Evolutionary conservation across 2,113 vertebrate genomes (phyloP).

Genomic region (Hassar affinis): DNA sequence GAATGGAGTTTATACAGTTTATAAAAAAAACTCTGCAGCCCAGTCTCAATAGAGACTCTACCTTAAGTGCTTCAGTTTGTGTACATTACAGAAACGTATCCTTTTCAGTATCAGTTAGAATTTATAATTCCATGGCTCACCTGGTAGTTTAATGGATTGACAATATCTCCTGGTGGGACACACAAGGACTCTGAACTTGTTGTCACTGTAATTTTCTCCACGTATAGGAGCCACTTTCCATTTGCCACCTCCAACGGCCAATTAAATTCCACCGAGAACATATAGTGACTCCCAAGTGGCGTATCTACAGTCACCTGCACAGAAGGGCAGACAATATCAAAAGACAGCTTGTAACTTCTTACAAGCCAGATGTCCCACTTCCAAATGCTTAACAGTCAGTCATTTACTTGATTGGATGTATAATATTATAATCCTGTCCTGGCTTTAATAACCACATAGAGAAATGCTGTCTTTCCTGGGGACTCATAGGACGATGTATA

Average conservation of each 20-base stretch:
- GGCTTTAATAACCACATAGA: too few relatives aligned
- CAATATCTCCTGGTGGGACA: conserved; percentile 66
- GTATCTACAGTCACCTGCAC: conserved; percentile 74
- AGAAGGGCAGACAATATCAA: not conserved
- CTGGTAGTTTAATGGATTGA: conserved; percentile 79
- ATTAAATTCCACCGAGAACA: conserved; percentile 79
- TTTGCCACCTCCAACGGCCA: conserved; percentile 85
- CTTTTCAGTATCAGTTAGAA: not conserved
- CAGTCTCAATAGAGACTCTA: not conserved
- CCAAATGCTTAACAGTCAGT: not conserved
- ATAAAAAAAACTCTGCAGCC: not conserved
- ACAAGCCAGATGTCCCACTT: not conserved
- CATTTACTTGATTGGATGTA: not conserved
- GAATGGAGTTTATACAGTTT: too few relatives aligned
- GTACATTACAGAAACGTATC: not conserved
- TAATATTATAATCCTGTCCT: not conserved
- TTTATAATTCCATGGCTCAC: conserved; percentile 62
- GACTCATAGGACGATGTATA: too few relatives aligned
- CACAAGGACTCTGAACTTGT: conserved; percentile 70
- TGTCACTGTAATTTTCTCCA: conserved; percentile 74
- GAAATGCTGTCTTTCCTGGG: not conserved
- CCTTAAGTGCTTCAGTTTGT: not conserved
- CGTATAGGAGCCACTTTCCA: conserved; percentile 91
- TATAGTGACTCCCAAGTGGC: conserved; percentile 71
- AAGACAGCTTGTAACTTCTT: not conserved